Base-by-base conservation (phyloP, 2,888 invertebrate genomes). In the Aporophyla lueneburgensis region DNA sequence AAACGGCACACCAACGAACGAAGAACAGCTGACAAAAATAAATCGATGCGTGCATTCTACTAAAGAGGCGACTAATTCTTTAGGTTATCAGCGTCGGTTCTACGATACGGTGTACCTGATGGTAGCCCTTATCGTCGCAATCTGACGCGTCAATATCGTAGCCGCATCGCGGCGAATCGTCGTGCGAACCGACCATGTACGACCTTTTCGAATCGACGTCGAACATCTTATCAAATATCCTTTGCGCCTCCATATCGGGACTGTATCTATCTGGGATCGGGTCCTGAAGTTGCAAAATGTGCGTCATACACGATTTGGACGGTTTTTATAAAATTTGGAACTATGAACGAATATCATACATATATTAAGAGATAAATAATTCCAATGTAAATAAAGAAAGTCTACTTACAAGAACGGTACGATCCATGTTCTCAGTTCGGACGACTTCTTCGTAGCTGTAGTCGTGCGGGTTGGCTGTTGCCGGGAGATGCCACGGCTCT, bases 141-240 rank as follows among this genome's bases (percentile, higher is more conserved):
- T 96, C 96, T 89, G 96, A 96, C 93, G 95, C 93, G 90, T 96
- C 96, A 90, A 96, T 94, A 95, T 96, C 96, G 93, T 95, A 96
- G 94, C 93, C 94, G 94, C 95, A 95, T 88, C 95, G 95, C 91
- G 96, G 95, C 90, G 96, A 95, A 91, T 94, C 94, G 90, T 94
- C 94, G 89, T 93, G 94, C 79, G 94, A 92, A 94, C 94, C 94
- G 89, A 93, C 92, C 92, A 94, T 92, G 93, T 93, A 95, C 84
- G 93, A 93, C 91, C 94, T 95, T 95, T 96, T 97, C 91, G 95
- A 92, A 90, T 96, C 96, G 86, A 96, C 95, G 93, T 96, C 96
- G 94, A 97, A 97, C 96, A 97, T 97, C 96, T 97, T 97, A 96
- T 97, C 96, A 94, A 96, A 97, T 89, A 97, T 96, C 95, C 96